Percentiles rank a stretch among this genome's conserved stretches.
Evolutionary conservation across 2,113 vertebrate species (phyloP).

Genomic region (Nesogale talazaci): DNA sequence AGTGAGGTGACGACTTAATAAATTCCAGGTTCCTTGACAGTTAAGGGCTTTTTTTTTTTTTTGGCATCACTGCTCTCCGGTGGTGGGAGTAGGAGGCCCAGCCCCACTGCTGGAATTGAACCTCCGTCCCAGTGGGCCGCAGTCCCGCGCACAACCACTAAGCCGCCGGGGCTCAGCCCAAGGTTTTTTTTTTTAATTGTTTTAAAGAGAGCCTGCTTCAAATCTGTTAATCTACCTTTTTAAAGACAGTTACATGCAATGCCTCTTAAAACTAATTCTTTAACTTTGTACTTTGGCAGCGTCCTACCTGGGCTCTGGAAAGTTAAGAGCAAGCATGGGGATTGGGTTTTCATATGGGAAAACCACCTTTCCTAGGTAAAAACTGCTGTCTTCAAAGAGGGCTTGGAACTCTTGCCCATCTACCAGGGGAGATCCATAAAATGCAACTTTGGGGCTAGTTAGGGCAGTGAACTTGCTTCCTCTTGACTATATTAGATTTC

Average conservation of each 20-base stretch:
- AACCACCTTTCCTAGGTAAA: background rate
- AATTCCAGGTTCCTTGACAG: background rate
- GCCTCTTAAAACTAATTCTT: slow-evolving; percentile 51
- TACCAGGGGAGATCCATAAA: background rate
- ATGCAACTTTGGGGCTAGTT: background rate
- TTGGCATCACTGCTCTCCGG: no score
- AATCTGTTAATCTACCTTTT: slow-evolving; percentile 52
- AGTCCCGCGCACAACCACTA: no score
- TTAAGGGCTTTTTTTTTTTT: background rate
- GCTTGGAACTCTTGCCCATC: background rate
- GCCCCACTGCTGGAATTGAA: no score
- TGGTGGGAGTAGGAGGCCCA: no score
- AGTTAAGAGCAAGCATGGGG: background rate
- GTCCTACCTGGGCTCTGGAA: background rate
- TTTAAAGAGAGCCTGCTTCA: slow-evolving; percentile 28
- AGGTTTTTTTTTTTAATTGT: no score
- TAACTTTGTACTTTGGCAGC: slow-evolving; percentile 41
- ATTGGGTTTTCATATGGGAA: slow-evolving; percentile 21
- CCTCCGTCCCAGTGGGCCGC: no score
- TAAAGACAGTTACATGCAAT: slow-evolving; percentile 46
- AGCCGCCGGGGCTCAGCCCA: no score
- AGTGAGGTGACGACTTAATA: slow-evolving; percentile 31
- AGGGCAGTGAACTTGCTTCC: background rate
- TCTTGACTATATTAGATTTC: background rate
- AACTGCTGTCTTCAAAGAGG: background rate